These are phyloP conservation scores for Erythrocercus mccallii DNA, from an alignment of 2,113 vertebrate species.

Conservation along the genomic window DNA sequence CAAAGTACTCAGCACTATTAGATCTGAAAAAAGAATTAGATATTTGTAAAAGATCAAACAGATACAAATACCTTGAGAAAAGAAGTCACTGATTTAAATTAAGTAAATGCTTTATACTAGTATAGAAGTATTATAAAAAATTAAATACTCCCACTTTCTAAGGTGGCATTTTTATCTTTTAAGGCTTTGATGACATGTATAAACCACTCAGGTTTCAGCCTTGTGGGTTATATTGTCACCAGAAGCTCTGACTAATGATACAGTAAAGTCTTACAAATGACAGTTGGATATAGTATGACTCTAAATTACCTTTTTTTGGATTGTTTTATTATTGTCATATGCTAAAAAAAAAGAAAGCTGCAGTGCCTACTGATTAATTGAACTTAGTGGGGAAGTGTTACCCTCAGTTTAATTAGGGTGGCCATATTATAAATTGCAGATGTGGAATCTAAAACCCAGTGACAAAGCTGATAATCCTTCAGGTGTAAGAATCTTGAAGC, in stretches of 20 bases:
- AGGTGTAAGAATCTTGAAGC: constrained; percentile 10
- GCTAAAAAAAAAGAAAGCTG: background rate
- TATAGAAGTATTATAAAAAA: constrained; percentile 44
- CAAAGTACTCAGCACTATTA: background rate
- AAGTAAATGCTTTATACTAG: constrained; percentile 33
- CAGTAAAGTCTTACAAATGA: constrained; percentile 22
- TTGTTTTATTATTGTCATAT: background rate
- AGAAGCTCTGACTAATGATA: constrained; percentile 56
- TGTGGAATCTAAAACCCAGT: background rate
- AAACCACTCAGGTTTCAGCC: constrained; percentile 52
- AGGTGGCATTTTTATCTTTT: constrained; percentile 41
- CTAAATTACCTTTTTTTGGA: background rate
- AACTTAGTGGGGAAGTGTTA: background rate
- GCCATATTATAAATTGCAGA: background rate
- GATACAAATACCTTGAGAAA: constrained; percentile 20
- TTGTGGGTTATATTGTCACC: constrained; percentile 48
- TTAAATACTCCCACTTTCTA: constrained; percentile 31
- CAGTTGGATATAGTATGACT: constrained; percentile 14
- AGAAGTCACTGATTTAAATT: constrained; percentile 19
- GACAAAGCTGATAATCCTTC: background rate
- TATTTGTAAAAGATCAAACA: constrained; percentile 22
- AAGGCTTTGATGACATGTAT: constrained; percentile 19
- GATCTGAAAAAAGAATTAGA: background rate
- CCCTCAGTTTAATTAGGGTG: background rate
- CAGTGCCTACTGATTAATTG: background rate